Conservation (phyloP, 2,888 invertebrate genomes). For the Troglohyphantes excavatus region DNA sequence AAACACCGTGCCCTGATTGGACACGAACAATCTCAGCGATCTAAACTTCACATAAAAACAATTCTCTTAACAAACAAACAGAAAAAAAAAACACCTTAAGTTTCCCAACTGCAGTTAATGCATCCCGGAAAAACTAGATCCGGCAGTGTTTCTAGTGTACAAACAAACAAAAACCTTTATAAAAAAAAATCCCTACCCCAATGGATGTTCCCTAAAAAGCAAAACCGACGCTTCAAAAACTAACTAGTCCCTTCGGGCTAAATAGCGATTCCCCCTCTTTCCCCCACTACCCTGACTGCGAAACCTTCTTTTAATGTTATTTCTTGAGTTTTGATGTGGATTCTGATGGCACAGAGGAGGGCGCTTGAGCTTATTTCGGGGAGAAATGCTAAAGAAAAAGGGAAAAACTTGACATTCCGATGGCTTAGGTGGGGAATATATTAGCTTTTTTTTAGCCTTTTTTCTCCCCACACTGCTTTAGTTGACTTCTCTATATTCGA, state of each 20-base stretch:
- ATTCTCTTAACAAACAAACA: slow-evolving; percentile 38
- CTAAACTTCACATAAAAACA: slow-evolving; percentile 67
- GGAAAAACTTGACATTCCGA: slow-evolving; percentile 33
- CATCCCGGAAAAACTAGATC: slow-evolving; percentile 8
- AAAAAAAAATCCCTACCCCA: slow-evolving; percentile 30
- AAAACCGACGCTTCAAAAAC: slow-evolving; percentile 40
- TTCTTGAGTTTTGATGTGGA: slow-evolving; percentile 24
- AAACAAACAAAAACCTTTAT: slow-evolving; percentile 20
- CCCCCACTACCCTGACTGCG: neutral
- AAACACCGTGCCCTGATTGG: slow-evolving; percentile 8
- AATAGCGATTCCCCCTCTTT: slow-evolving; percentile 9
- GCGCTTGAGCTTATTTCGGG: slow-evolving; percentile 37
- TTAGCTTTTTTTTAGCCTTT: neutral
- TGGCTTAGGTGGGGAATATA: slow-evolving; percentile 5
- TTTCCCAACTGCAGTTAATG: slow-evolving; percentile 60
- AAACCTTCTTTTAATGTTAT: slow-evolving; percentile 59
- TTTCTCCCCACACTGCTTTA: neutral
- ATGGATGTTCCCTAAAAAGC: slow-evolving; percentile 29
- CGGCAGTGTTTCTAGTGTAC: neutral
- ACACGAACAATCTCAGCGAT: slow-evolving; percentile 27
- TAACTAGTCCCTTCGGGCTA: slow-evolving; percentile 60
- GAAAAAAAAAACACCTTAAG: neutral
- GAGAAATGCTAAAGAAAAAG: slow-evolving; percentile 21
- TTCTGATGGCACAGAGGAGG: no score
- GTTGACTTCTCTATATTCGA: neutral